Evolutionary conservation across 1,140 invertebrate species (phyloP).

Genomic region (Nephila pilipes): DNA sequence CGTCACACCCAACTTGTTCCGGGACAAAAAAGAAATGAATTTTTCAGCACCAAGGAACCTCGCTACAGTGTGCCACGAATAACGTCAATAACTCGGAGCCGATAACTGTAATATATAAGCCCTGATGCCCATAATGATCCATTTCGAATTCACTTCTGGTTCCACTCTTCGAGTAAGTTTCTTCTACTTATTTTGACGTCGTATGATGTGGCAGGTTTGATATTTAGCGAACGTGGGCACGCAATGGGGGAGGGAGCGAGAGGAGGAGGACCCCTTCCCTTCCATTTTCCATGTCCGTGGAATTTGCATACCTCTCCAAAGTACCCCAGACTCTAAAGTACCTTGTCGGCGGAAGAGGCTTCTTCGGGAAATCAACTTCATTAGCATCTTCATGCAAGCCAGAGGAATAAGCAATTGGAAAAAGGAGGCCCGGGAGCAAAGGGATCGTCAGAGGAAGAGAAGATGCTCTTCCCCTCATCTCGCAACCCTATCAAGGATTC

Average conservation of each 20-base stretch:
- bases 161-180: constrained; percentile 47
- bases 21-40: constrained; percentile 43
- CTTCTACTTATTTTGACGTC: constrained; percentile 55
- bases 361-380: constrained; percentile 62
- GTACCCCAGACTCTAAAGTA: constrained; percentile 26
- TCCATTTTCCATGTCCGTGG: constrained; percentile 8
- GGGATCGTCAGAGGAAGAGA: constrained; percentile 16
- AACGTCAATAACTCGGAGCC: constrained; percentile 18
- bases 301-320: constrained; percentile 35
- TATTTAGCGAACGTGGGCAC: constrained; percentile 68
- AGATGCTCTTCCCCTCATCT: constrained; percentile 38
- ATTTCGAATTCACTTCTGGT: constrained; percentile 58
- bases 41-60: constrained; percentile 31
- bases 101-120: constrained; percentile 35
- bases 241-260: not conserved
- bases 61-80: not conserved
- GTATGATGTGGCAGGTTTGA: constrained; percentile 53
- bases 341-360: constrained; percentile 23
- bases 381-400: constrained; percentile 73
- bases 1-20: constrained; percentile 15
- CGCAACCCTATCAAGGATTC: constrained; percentile 66
- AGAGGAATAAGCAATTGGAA: constrained; percentile 62
- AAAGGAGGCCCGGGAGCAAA: constrained; percentile 42
- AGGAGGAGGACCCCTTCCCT: not conserved
- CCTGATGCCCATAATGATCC: constrained; percentile 62